Base-by-base conservation (phyloP, 1,140 invertebrate species). In the Galleria mellonella region DNA sequence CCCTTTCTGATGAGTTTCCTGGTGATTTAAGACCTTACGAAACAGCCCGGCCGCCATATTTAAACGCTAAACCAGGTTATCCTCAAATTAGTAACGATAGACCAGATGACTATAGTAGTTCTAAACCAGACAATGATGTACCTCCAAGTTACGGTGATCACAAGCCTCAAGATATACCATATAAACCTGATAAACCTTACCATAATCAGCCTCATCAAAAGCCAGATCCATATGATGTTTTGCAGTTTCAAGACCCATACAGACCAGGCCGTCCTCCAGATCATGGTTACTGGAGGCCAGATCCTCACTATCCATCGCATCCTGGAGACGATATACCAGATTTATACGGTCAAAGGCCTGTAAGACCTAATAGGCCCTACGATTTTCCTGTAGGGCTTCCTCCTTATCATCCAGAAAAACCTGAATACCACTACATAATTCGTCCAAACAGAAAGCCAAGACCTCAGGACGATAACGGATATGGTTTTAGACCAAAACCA, bases 101-200 rank as follows among this genome's bases (percentile, higher is more conserved):
- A 53, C 81, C 81, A 35, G 77, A 84, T 58, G 69, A 69, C 45
- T 76, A 73, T 13, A 43, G 50, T 6, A 62, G 61, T 14, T 43
- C 33, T 8, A 76, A 65, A 44, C 81, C 81, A 13, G 63, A 66
- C 36, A 55, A 62, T n/a, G 68, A 82, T 48, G 49, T 41, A 43
- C 67, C 71, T 9, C 72, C 76, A 6, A 75, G 72, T 31, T 84
- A 84, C 11, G 81, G 81, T 23, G 43, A 15, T 8, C 78, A 79
- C 47, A 75, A 46, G 32, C 78, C 81, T 13, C 71, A 72, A 50
- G 67, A 73, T 43, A 67, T 70, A 12, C 73, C 74, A 9, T 81
- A 59, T 31, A 67, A 37, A 45, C 69, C 73, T 4, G 49, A 62
- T 39, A 61, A 54, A 47, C 72, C 73, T 0, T 31, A 23, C 1